Evolutionary conservation across 2,797 vertebrate genomes (phyloP).

Genomic region (Merluccius polli): DNA sequence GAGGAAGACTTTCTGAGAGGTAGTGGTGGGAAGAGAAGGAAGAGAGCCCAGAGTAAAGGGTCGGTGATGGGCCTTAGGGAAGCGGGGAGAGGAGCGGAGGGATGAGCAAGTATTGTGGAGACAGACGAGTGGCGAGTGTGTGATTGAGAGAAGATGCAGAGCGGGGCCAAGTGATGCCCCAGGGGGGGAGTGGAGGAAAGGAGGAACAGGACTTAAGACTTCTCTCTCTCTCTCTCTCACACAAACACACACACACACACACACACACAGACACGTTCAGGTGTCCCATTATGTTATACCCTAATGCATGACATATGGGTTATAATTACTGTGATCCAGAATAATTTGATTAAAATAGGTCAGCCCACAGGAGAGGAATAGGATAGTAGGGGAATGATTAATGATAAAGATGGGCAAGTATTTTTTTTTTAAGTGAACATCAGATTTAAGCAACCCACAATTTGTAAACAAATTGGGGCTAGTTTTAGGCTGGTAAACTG

Average conservation of each 20-base stretch:
- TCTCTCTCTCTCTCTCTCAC: too few relatives aligned
- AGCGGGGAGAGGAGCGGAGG: slow-evolving; percentile 25
- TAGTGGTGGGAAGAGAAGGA: slow-evolving; percentile 6
- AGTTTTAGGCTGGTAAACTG: not conserved
- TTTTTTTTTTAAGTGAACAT: not conserved
- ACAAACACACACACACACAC: not conserved
- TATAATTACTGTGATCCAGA: not conserved
- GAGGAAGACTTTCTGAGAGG: slow-evolving; percentile 16
- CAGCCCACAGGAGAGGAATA: slow-evolving; percentile 3
- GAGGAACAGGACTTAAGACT: too few relatives aligned
- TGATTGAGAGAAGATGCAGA: slow-evolving; percentile 21
- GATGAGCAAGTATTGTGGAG: slow-evolving; percentile 15
- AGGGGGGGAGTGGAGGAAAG: not conserved
- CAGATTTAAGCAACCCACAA: not conserved
- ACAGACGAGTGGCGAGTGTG: slow-evolving; percentile 9
- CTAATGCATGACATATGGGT: slow-evolving; percentile 9
- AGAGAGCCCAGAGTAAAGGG: slow-evolving; percentile 26
- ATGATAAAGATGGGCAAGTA: not conserved
- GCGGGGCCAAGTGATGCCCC: slow-evolving; percentile 6
- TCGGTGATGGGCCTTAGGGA: slow-evolving; percentile 21
- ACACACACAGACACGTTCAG: not conserved
- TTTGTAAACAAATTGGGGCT: not conserved
- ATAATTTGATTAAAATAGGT: slow-evolving; percentile 11
- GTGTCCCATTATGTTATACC: not conserved
- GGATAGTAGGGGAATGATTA: not conserved